Base-by-base conservation (phyloP, 2,888 invertebrate species). In the Phyllotreta striolata region DNA sequence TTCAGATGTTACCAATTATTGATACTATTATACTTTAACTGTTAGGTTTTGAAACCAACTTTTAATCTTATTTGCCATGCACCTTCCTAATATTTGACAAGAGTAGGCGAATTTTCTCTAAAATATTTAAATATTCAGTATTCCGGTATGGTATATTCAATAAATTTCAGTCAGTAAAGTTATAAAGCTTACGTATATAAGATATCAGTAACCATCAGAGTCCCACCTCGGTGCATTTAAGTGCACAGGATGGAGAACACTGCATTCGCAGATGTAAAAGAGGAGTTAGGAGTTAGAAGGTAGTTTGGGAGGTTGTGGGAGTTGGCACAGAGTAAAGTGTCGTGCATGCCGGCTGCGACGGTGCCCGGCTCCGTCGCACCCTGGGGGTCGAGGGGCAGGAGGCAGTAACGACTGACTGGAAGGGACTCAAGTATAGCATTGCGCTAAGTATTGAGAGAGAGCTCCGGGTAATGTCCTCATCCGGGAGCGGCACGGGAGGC, bases 401-500 rank as follows among this genome's bases (percentile, higher is more conserved):
- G 35, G 35, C 35, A n/a, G 35, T 6, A 34, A 52, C 52, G 10
- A 39, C 38, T 24, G 52, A 52, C 39, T 52, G 52, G 52, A 44
- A 70, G 73, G 72, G 72, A 72, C 70, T 71, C 62, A 63, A 65
- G 65, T 70, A n/a, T n/a, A 76, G 77, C 75, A 77, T 75, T 76
- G 77, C 78, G 55, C 59, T 55, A 56, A 78, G 78, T 77, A 79
- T 79, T 78, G 79, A 77, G 79, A 78, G 78, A 77, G 79, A 78
- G 78, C 79, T 80, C 79, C 80, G 80, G 81, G 80, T 80, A 80
- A 80, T 80, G 81, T 81, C 80, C 81, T 80, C 79, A 79, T 80
- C 79, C 79, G 80, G 81, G 80, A 57, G 51, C 46, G 63, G 63
- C 57, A 55, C 41, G 39, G 64, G 47, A 46, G 60, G 55, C 46